Evolutionary conservation across 2,797 vertebrate genomes (phyloP), one percentile per base, ranked within the genome.

Genomic region (Rhinophrynus dorsalis): DNA sequence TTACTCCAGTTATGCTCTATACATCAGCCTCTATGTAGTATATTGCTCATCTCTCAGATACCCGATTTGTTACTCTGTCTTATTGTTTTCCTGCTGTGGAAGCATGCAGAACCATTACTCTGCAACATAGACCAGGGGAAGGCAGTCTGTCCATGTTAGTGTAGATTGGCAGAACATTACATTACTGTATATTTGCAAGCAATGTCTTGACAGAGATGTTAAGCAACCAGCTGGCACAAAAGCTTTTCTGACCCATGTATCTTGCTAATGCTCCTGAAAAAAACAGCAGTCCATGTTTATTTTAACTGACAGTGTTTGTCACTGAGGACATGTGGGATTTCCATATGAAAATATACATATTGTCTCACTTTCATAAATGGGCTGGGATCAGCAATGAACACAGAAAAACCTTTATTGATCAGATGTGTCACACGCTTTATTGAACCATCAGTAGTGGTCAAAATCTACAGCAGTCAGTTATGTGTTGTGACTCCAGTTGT

Each of bases 91-190:
- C 2, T 30, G 6, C 42, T n/a, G 11, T 21, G 33, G 9, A 15
- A 35, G 11, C 9, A 45, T 37, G 24, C 10, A 40, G 3, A 47
- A 47, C 44, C 44, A 5, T 21, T 5, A 5, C 5, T 47, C 15
- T 9, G 5, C 18, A 21, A 8, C n/a, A 20, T 26, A 47, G 44
- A 47, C 17, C 44, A 5, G 7, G 27, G 12, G 20, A n/a, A 5
- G 20, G 59, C 59, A 33, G 59, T 62, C 59, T 26, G 44, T 21
- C 32, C 12, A 9, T 21, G 35, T 50, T 47, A 40, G 10, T 5
- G 13, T 2, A 52, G 47, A 64, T 45, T 61, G 42, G 27, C 21
- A 33, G 29, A 6, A 35, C 24, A 52, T 64, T 64, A 52, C 18
- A 51, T 64, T 52, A 64, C 32, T 27, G 47, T 17, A 30, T 18